These are phyloP conservation scores for Hetaerina titia DNA, from an alignment of 2,888 invertebrate species.

Conservation along the genomic window DNA sequence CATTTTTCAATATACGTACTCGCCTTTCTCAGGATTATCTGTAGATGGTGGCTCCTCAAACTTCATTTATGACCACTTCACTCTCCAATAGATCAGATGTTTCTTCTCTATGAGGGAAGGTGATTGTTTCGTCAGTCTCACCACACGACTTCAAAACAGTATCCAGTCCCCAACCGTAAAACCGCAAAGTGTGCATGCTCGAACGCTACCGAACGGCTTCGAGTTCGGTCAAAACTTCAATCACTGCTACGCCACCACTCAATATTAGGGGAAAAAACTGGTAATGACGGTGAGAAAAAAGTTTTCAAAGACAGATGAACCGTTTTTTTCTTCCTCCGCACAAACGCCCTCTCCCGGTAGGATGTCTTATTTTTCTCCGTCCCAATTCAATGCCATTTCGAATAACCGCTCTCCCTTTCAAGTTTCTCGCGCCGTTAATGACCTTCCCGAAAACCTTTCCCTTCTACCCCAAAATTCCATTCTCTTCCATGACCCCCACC, in stretches of 20 bases:
- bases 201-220: background rate
- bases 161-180: no score
- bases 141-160: background rate
- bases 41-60: background rate
- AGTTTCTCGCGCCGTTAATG: slow-evolving; percentile 51
- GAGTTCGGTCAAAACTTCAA: background rate
- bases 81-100: background rate
- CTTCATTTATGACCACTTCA: background rate
- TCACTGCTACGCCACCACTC: background rate
- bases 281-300: background rate
- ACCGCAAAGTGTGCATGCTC: background rate
- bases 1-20: no score
- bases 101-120: background rate
- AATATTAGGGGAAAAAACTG: background rate
- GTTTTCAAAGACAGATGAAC: background rate
- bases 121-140: background rate
- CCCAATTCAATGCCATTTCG: slow-evolving; percentile 23
- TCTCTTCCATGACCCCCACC: background rate
- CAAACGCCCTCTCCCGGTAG: background rate
- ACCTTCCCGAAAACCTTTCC: slow-evolving; percentile 37
- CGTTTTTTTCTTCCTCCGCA: background rate
- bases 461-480: background rate
- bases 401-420: slow-evolving; percentile 45
- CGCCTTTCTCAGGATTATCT: no score
- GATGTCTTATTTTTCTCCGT: background rate